Conservation (phyloP, 2,797 vertebrate genomes). For the Sebastiscus tertius region DNA sequence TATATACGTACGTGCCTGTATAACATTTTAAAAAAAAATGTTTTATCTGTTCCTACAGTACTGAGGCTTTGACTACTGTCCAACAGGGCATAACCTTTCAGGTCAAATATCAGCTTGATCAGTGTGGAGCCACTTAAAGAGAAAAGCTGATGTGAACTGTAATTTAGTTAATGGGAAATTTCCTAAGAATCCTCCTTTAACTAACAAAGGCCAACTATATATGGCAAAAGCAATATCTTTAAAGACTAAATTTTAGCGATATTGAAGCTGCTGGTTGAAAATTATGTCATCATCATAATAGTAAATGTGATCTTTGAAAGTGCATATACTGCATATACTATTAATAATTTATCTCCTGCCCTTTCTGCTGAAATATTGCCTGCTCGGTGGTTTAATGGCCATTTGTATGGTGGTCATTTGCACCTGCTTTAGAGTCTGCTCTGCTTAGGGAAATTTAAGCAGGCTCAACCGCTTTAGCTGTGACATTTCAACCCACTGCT, state of each 20-base stretch:
- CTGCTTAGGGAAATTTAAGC: constrained; percentile 32
- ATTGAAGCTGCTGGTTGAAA: constrained; percentile 25
- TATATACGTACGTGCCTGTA: not conserved
- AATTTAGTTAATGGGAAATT: constrained; percentile 15
- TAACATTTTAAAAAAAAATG: not conserved
- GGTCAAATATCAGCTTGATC: constrained; percentile 36
- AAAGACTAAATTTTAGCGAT: not conserved
- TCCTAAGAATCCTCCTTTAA: constrained; percentile 10
- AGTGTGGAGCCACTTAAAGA: not conserved
- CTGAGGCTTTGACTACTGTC: not conserved
- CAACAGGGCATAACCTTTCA: not conserved
- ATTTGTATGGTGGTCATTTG: constrained; percentile 49
- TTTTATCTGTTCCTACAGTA: not conserved
- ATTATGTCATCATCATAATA: constrained; percentile 29
- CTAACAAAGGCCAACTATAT: constrained; percentile 6
- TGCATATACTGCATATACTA: constrained; percentile 24
- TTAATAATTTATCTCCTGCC: constrained; percentile 49
- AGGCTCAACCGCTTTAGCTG: constrained; percentile 11
- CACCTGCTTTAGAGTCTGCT: constrained; percentile 25
- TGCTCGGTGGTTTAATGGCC: constrained; percentile 44
- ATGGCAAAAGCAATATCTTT: constrained; percentile 18
- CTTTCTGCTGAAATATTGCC: constrained; percentile 64
- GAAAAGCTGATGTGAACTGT: constrained; percentile 21
- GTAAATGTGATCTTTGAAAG: constrained; percentile 48
- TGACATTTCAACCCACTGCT: constrained; percentile 18